Conservation (phyloP, 1,140 invertebrate species). For the Rhopalosiphum maidis region DNA sequence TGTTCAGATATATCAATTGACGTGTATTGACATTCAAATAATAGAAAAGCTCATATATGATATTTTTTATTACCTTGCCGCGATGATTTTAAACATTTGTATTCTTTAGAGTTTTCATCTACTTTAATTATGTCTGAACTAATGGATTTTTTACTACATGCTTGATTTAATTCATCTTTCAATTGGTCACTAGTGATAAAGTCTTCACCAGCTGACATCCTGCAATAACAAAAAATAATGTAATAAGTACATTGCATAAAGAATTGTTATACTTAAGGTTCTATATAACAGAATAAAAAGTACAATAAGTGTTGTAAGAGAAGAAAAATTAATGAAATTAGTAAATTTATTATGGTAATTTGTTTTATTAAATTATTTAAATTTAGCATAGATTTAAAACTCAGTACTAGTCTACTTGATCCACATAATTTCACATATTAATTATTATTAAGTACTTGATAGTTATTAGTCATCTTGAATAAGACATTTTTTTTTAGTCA, state of each 20-base stretch:
- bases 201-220: constrained; percentile 82
- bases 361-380: no score
- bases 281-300: background rate
- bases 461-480: no score
- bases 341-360: no score
- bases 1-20: no score
- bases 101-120: constrained; percentile 36
- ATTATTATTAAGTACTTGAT: no score
- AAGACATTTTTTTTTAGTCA: no score
- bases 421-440: no score
- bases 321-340: no score
- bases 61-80: constrained; percentile 23
- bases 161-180: constrained; percentile 59
- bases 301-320: background rate
- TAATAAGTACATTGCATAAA: background rate
- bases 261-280: background rate
- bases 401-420: no score
- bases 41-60: no score
- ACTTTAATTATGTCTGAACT: constrained; percentile 51
- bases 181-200: constrained; percentile 83
- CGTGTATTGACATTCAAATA: no score
- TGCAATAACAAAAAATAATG: constrained; percentile 61
- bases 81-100: constrained; percentile 20
- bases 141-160: background rate
- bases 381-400: no score